These are phyloP conservation scores for Achlya flavicornis DNA, from an alignment of 2,888 invertebrate species.

Conservation along the genomic window DNA sequence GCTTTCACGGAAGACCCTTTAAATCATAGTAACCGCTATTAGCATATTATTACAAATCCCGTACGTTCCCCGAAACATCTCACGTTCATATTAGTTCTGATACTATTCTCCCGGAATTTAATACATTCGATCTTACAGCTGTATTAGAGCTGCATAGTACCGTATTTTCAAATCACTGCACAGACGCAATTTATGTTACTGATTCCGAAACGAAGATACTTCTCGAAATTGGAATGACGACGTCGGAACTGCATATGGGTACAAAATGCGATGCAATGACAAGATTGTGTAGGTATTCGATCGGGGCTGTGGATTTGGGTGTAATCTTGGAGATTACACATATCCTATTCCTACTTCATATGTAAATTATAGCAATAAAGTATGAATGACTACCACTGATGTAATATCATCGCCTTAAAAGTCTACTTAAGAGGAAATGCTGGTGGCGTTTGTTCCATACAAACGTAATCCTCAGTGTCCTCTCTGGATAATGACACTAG, in stretches of 20 bases:
- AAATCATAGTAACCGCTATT: too few relatives aligned
- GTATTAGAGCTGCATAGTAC: neutral
- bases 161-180: neutral
- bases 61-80: neutral
- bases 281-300: neutral
- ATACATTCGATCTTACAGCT: neutral
- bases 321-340: too few relatives aligned
- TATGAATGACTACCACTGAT: too few relatives aligned
- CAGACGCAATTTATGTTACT: neutral
- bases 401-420: too few relatives aligned
- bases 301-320: neutral
- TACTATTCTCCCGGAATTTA: neutral
- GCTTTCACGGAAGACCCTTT: too few relatives aligned
- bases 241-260: neutral
- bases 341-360: too few relatives aligned
- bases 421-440: too few relatives aligned
- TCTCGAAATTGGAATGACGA: conserved; percentile 3
- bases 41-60: neutral
- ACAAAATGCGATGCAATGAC: neutral
- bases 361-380: too few relatives aligned
- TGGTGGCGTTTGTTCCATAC: too few relatives aligned
- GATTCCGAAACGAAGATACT: neutral
- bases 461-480: too few relatives aligned
- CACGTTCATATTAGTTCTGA: neutral
- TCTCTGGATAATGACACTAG: too few relatives aligned